Evolutionary conservation across 2,888 invertebrate genomes (phyloP).

Genomic region (Drosophila stalkeri): DNA sequence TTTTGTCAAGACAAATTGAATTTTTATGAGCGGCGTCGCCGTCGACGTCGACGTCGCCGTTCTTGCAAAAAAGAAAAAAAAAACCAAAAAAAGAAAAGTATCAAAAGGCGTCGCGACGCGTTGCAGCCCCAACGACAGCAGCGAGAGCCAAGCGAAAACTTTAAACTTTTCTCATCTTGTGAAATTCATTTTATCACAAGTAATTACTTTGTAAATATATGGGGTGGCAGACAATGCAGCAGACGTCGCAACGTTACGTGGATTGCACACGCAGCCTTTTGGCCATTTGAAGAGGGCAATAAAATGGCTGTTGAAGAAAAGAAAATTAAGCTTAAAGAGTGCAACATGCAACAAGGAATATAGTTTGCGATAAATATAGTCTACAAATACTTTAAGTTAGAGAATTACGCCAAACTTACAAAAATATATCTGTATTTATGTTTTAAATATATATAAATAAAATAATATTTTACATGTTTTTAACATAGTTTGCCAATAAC

Average conservation of each 20-base stretch:
- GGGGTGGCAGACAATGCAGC: constrained; percentile 66
- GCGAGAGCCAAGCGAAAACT: constrained; percentile 62
- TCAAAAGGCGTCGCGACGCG: constrained; percentile 56
- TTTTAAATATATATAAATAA: no score
- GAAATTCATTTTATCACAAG: constrained; percentile 83
- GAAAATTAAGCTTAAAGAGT: constrained; percentile 43
- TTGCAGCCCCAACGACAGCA: constrained; percentile 17
- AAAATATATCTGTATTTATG: no score
- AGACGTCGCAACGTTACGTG: constrained; percentile 52
- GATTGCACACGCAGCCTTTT: constrained; percentile 61
- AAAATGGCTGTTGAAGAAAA: constrained; percentile 36
- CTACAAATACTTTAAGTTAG: not conserved
- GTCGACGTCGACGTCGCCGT: constrained; percentile 11
- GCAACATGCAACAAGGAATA: constrained; percentile 31
- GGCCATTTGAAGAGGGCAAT: constrained; percentile 64
- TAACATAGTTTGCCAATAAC: no score
- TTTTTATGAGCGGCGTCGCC: constrained; percentile 72
- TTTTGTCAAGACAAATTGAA: constrained; percentile 81
- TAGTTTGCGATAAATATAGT: not conserved
- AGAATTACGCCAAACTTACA: not conserved
- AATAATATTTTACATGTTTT: no score
- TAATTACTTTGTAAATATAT: constrained; percentile 83
- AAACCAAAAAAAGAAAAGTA: constrained; percentile 39
- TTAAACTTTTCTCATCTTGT: constrained; percentile 82
- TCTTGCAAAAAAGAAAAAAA: constrained; percentile 32